Evolutionary conservation across 1,140 invertebrate genomes (phyloP), one percentile per base, ranked within the genome.

Genomic region (Drosophila baimaii): DNA sequence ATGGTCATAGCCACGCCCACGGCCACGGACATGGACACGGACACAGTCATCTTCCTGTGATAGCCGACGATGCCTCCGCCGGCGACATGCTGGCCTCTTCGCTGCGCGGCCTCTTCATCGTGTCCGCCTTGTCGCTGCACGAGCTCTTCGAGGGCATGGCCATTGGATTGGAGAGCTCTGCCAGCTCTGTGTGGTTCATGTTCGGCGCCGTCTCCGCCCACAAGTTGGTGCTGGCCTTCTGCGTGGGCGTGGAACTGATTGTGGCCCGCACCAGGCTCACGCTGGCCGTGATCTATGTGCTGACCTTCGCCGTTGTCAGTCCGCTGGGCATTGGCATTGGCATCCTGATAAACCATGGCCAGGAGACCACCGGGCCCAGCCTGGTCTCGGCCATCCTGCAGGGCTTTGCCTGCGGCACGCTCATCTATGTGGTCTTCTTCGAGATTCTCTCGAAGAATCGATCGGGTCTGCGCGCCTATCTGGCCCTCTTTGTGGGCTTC

Each of bases 131-230:
- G 12, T 97, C 97, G 6, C 95, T 98, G 56, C 98, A 99, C 90
- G 97, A 98, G 76, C 93, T 98, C 0, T 98, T 99, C 84, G 98
- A 99, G 94, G 98, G 98, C 27, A 94, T 98, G 59, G 96, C 97
- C 21, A 95, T 98, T 61, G 97, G 97, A 10, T 93, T 98, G 21
- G 97, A 98, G 91, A 93, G 93, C 19, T 94, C 94, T 10, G 92
- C 95, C 7, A 90, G 92, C 2, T 93, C 95, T 46, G 95, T 98
- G 8, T 97, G 96, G 95, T 95, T 95, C 83, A 95, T 97, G 93
- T 96, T 98, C 65, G 95, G 95, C 9, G 97, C 97, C 3, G 95
- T 98, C 17, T 95, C 96, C 0, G 95, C 97, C 4, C 97, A 98
- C 91, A 98, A 98, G 92, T 94, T 97, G 55, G 96, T 98, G 1